Conservation (phyloP, 2,888 invertebrate genomes). For the Drosophila demipolita region DNA sequence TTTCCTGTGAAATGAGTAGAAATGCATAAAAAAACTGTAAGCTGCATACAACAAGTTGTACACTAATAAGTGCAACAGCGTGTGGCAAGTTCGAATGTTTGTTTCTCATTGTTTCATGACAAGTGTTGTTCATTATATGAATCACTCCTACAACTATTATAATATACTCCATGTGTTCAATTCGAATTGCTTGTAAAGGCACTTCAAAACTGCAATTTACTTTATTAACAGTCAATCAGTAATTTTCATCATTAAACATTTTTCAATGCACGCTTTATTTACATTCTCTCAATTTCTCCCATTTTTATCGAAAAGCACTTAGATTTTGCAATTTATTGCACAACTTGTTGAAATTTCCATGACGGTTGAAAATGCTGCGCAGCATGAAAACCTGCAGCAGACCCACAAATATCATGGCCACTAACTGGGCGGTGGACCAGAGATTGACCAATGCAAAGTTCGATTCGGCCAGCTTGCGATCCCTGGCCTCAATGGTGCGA, state of each 20-base stretch:
- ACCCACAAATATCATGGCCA: slow-evolving; percentile 90
- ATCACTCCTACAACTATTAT: background rate
- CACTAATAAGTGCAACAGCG: background rate
- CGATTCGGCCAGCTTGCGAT: slow-evolving; percentile 92
- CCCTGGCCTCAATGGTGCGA: slow-evolving; percentile 91
- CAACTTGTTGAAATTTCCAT: slow-evolving; percentile 81
- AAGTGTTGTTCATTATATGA: background rate
- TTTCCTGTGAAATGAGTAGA: background rate
- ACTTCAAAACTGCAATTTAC: background rate
- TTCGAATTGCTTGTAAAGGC: background rate
- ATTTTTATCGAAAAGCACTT: background rate
- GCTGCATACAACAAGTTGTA: background rate
- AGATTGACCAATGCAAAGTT: slow-evolving; percentile 92
- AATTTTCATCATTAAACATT: background rate
- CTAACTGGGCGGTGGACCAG: slow-evolving; percentile 91
- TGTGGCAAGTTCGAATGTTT: background rate
- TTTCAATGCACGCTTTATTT: background rate
- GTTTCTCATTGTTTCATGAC: background rate
- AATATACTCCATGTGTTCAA: background rate
- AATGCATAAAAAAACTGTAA: background rate
- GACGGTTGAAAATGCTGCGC: slow-evolving; percentile 90
- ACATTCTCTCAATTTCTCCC: background rate
- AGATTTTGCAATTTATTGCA: slow-evolving; percentile 72
- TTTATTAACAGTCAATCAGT: background rate
- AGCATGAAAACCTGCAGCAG: slow-evolving; percentile 91